Base-by-base conservation (phyloP, 2,797 vertebrate species). In the Ammospiza maritima region DNA sequence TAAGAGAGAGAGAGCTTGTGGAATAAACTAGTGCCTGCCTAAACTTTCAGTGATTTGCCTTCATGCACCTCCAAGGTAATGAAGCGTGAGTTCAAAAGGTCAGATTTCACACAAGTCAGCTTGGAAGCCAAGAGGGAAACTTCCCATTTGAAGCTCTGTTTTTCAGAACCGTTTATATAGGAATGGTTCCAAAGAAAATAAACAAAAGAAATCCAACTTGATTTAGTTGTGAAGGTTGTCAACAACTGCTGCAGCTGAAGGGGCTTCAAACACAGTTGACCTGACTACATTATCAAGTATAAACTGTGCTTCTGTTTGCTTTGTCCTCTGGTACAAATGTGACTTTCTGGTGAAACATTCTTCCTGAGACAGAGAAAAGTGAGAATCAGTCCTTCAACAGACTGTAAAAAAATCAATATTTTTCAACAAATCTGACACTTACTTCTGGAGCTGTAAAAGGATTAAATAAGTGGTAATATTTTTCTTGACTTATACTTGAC, bases 331-430 rank as follows among this genome's bases (percentile, higher is more conserved):
- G 14, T 73, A 67, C 10, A 90, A 61, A 74, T 74, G 75, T 10
- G 26, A 58, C 30, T 80, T 85, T 75, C 70, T 72, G 30, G 40
- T 78, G 58, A 81, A 83, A 71, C 10, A 9, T 57, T 92, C 64
- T 90, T 92, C n/a, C n/a, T 65, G 61, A 85, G 47, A 89, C 44
- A 85, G 38, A 90, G 60, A 93, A 93, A 92, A 94, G 36, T 76
- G 62, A 91, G 71, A 88, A 81, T 75, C 73, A 65, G 58, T 85
- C 61, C 54, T 93, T 90, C 82, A 83, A 53, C 29, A 78, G 51
- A 71, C 25, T 85, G 54, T 38, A 57, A 79, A 90, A 92, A 87
- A 89, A 75, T 61, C 78, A 74, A 50, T 82, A 74, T 25, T 82
- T 89, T 62, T 78, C 50, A 81, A 78, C 23, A 84, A 92, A 88